A percentile compares a stretch with the other conserved stretches of the same genome.
These are phyloP conservation scores for Aphis craccivora DNA, from an alignment of 1,140 invertebrate species.

Conservation along the genomic window DNA sequence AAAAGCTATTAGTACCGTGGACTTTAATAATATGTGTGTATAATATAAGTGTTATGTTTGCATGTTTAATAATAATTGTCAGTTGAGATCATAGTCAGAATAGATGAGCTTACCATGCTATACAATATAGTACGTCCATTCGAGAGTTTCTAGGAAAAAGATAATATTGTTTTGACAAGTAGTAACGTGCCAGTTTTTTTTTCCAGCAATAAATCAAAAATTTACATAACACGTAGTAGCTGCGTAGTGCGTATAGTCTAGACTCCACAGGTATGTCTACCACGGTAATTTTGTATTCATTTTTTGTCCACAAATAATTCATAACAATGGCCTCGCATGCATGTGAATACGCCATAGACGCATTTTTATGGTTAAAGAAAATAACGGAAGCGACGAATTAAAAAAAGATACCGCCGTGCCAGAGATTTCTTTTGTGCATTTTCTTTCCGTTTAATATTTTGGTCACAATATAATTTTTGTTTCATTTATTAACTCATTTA, in stretches of 20 bases:
- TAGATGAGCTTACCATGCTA: background rate
- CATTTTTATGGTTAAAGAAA: slow-evolving; percentile 23
- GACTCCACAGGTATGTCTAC: background rate
- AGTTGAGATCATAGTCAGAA: background rate
- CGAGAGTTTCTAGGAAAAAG: background rate
- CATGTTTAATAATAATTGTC: background rate
- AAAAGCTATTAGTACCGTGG: background rate
- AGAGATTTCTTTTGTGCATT: slow-evolving; percentile 4
- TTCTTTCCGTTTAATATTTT: slow-evolving; percentile 22
- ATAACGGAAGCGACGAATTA: slow-evolving; percentile 12
- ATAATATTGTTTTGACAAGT: background rate
- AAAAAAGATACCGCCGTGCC: background rate
- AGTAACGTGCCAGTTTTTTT: background rate
- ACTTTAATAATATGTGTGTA: background rate
- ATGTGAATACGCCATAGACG: background rate
- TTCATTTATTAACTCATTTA: background rate
- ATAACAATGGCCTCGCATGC: background rate
- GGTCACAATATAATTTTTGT: slow-evolving; percentile 16
- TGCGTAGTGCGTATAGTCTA: background rate
- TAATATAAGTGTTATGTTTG: background rate
- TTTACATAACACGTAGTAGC: background rate
- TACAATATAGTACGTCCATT: background rate
- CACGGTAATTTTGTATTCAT: background rate
- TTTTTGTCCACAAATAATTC: slow-evolving; percentile 8
- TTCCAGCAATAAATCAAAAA: background rate